Conservation (phyloP, 2,113 vertebrate species). For the Burhinus bistriatus region DNA sequence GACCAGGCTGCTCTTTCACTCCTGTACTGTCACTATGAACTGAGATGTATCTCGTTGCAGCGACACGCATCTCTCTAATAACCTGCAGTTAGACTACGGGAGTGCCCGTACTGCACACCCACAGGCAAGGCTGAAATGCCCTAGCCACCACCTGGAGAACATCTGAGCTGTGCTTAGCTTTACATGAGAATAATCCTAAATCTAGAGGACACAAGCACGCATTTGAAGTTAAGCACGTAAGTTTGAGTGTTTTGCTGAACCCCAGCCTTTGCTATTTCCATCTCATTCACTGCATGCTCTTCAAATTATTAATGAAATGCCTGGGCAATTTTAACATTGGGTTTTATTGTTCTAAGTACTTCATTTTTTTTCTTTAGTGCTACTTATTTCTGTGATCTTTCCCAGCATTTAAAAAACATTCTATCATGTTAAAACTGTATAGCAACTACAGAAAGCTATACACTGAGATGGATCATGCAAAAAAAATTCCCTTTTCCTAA, state of each 20-base stretch:
- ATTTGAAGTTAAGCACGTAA: not conserved
- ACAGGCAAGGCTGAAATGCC: too few species aligned
- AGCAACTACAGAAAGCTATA: not conserved
- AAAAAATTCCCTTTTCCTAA: not conserved
- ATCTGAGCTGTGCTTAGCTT: too few species aligned
- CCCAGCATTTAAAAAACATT: not conserved
- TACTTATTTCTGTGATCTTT: not conserved
- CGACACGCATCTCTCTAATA: rapidly evolving
- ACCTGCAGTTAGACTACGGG: rapidly evolving
- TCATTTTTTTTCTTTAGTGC: not conserved
- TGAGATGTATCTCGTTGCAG: too few species aligned
- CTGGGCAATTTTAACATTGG: not conserved
- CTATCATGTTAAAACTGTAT: not conserved
- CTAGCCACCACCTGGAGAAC: rapidly evolving
- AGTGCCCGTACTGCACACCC: rapidly evolving
- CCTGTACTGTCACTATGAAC: too few species aligned
- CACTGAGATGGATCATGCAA: not conserved
- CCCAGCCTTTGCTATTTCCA: not conserved
- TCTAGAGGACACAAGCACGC: not conserved
- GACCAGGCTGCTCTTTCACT: too few species aligned
- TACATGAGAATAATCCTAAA: not conserved
- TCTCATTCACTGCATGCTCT: not conserved
- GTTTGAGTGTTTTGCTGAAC: not conserved
- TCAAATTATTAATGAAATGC: conserved; percentile 16
- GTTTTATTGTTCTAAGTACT: not conserved